Percentiles rank a stretch among this genome's conserved stretches.
phyloP scores from a whole-genome alignment of 2,797 vertebrate genomes.

The Arvicola amphibius region DNA sequence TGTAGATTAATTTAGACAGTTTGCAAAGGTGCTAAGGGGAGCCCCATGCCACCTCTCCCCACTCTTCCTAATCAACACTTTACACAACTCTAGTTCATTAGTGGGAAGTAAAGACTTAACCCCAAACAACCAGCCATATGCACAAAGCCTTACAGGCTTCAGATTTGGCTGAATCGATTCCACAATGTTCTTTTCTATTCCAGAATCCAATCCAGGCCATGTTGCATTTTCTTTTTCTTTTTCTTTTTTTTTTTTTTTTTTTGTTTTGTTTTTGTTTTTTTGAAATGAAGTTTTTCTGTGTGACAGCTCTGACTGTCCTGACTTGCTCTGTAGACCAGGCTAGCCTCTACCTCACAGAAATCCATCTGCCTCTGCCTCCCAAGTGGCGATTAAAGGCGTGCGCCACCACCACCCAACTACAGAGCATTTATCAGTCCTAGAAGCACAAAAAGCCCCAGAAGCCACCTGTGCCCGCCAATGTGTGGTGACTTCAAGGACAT shows the following conservation, averaged over 20 bases:
- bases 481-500: background rate
- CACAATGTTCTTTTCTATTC: background rate
- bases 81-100: rapidly evolving
- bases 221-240: background rate
- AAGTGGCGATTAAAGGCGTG: background rate
- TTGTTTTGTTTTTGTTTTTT: background rate
- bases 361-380: background rate
- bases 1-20: too few relatives aligned
- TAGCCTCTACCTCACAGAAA: background rate
- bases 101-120: background rate
- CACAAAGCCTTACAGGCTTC: background rate
- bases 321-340: background rate
- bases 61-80: background rate
- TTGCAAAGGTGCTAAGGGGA: background rate
- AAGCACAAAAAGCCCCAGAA: background rate
- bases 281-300: background rate
- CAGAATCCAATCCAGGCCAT: background rate
- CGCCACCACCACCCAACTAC: rapidly evolving
- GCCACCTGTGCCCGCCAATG: background rate
- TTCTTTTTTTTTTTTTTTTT: rapidly evolving
- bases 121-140: background rate
- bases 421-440: background rate
- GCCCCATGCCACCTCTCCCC: background rate
- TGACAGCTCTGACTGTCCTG: background rate
- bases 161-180: background rate